A percentile compares a stretch with the other conserved stretches of the same genome.
Conservation (phyloP, 2,113 vertebrate species). For the Centropus bengalensis region DNA sequence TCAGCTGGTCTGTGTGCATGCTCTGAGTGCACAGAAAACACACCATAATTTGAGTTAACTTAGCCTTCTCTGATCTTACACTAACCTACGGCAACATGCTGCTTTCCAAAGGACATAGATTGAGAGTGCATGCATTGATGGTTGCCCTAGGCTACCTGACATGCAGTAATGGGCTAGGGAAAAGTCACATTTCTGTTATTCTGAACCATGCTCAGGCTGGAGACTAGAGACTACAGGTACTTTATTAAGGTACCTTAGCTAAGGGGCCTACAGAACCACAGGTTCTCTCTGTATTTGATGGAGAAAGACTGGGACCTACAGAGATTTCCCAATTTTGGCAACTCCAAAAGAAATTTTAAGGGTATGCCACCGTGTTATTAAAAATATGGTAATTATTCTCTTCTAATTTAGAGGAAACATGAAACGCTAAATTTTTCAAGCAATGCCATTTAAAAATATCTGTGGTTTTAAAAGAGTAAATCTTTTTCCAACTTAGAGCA, state of each 20-base stretch:
- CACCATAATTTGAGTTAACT: neutral
- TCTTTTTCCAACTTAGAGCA: neutral
- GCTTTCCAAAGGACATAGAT: neutral
- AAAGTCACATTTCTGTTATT: neutral
- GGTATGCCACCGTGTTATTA: neutral
- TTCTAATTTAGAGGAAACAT: neutral
- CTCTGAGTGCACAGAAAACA: neutral
- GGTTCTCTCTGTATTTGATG: neutral
- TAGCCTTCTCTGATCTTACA: neutral
- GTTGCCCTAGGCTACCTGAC: neutral
- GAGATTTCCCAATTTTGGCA: neutral
- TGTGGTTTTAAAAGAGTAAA: neutral
- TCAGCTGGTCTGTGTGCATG: neutral
- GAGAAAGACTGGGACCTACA: neutral
- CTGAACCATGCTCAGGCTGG: neutral
- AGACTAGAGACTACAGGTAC: neutral
- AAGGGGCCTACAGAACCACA: neutral
- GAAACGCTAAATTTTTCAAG: neutral
- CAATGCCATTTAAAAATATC: neutral
- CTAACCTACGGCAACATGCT: neutral
- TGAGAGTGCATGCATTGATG: fast-evolving
- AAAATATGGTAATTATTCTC: neutral
- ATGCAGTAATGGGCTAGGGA: neutral
- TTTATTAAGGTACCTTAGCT: neutral
- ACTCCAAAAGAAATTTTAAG: neutral